Evolutionary conservation across 2,888 invertebrate genomes (phyloP), one percentile per base, ranked within the genome.

Genomic region (Drosophila atroscutellata): DNA sequence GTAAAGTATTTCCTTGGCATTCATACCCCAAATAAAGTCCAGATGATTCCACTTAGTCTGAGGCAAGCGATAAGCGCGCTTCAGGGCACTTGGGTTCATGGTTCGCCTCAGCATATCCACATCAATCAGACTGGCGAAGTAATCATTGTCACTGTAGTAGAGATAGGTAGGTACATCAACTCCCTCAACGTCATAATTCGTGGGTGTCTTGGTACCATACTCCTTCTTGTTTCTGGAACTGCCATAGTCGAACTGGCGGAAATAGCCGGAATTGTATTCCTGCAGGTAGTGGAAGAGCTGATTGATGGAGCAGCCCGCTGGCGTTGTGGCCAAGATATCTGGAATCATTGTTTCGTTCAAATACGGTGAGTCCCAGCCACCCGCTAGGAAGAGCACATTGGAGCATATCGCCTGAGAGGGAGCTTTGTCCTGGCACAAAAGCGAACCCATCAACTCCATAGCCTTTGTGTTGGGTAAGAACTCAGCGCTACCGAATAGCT

Each of bases 91-190:
- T 0, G 74, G 77, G 8, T 77, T 72, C 63, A 90, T 63, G 6
- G 62, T 57, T 15, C 60, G 60, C 2, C 89, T 75, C n/a, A 90
- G 72, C n/a, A 52, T 60, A 28, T 91, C 91, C 9, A 90, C 91
- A 59, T 90, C 90, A 0, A 91, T 81, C 2, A 91, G 51, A n/a
- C 87, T 81, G 11, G 90, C 83, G 20, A 90, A 81, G 39, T 91
- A 91, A 39, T 91, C 91, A 26, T 91, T 91, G 42, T 91, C 91
- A 24, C 90, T 86, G 63, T 91, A 91, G 57, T 91, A 91, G 5
- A 91, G 65, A 55, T 90, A 91, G 0, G 76, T 70, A 6, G 91
- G 91, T 1, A 85, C 86, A 13, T 84, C 75, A 4, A 91, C 81
- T 2, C 69, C 59, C 5, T 59, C 81, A 3, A 91, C 52, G 26